Base-by-base conservation (phyloP, 2,888 invertebrate species). In the Tubulanus polymorphus region DNA sequence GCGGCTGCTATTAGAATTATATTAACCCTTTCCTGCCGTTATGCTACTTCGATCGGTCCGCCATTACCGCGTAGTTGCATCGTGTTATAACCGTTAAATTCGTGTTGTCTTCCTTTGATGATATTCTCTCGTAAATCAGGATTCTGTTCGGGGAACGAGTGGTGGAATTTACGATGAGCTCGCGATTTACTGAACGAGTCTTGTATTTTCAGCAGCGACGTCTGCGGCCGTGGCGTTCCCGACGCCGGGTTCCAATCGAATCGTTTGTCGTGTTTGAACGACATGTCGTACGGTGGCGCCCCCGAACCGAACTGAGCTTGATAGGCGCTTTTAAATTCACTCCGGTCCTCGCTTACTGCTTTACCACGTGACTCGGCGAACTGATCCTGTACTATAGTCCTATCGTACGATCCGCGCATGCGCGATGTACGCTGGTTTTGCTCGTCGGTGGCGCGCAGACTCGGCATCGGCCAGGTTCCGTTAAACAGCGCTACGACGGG, bases 41-140 rank as follows among this genome's bases (percentile, higher is more conserved):
- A n/a, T n/a, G n/a, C n/a, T n/a, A n/a, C n/a, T n/a, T n/a, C n/a
- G n/a, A n/a, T n/a, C n/a, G n/a, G n/a, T n/a, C n/a, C n/a, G n/a
- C 1, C 25, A 62, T 57, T 70, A n/a, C 75, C 76, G 45, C 69
- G 71, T 37, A 76, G 54, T 29, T 72, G 59, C 58, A 75, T 75
- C 8, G 71, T 66, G 57, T 70, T 75, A 47, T 75, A 59, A 28
- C 73, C 72, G 37, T 61, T 65, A 53, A 76, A 75, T 12, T 52
- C 48, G 52, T 76, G 76, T 60, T 73, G 73, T 63, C 71, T 75
- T 27, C 76, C 78, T 6, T 53, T 55, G 8, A 61, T 56, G 32
- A 70, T 66, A 62, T 75, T 73, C 45, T 68, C 62, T 53, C 76
- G 55, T n/a, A 77, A 64, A 55, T 77, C 75, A 5, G 75, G 72